Evolutionary conservation across 2,797 vertebrate genomes (phyloP), one percentile per base, ranked within the genome.

Genomic region (Notoglanidium macrostoma): DNA sequence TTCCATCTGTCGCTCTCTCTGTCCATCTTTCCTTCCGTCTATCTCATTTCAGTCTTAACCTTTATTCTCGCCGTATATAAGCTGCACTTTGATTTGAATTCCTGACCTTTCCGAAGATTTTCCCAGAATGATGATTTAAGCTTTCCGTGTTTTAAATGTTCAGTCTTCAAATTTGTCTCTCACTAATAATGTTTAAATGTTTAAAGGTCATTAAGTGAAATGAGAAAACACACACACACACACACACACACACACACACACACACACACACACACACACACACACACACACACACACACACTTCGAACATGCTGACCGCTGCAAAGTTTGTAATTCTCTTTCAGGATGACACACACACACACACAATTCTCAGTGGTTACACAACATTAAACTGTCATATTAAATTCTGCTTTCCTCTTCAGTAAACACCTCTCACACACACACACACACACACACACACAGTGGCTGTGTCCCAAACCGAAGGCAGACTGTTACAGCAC

Each of bases 401-500:
- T 26, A 74, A 49, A 49, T 74, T 12, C 44, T n/a, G 11, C 23
- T n/a, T 5, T 74, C 26, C 44, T 74, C 23, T 51, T 74, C 23
- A n/a, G 44, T 74, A 74, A 74, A 26, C 72, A 74, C 26, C 23
- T 51, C 73, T 6, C 44, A 73, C 19, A 73, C 40, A 73, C 70
- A 73, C 70, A 73, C 70, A 73, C 70, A 73, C 70, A 73, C 70
- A 73, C 70, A 46, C 70, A 46, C 21, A 46, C 40, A 23, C 70
- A 26, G 19, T 14, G 1, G 32, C 0, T 70, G 17, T 21, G 35
- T 10, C 35, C 68, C 35, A 72, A 17, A 72, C 8, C 23, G 35
- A 21, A 74, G 44, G 49, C 26, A 54, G 23, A 73, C n/a, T 10
- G 74, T 32, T 78, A 78, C 51, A 10, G n/a, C 51, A 55, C 51